phyloP scores from a whole-genome alignment of 2,113 vertebrate genomes.

The Mionectes macconnelli region DNA sequence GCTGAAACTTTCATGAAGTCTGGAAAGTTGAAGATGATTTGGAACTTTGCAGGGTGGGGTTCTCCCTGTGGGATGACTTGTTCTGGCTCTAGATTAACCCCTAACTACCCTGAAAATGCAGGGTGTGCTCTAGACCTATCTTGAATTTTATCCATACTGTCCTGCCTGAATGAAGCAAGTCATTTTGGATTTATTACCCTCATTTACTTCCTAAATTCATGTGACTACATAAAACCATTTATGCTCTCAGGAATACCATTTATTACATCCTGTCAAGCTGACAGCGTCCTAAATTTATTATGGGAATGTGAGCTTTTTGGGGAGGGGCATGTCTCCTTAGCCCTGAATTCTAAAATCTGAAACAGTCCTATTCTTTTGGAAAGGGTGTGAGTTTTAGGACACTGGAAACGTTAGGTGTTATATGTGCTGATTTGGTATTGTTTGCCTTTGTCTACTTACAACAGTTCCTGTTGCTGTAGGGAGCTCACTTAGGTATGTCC shows the following conservation, averaged over 20 bases:
- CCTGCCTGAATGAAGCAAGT: background rate
- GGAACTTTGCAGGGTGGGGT: background rate
- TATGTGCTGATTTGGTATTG: background rate
- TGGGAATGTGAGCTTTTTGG: background rate
- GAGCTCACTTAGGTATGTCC: background rate
- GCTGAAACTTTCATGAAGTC: background rate
- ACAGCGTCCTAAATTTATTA: background rate
- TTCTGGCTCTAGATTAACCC: background rate
- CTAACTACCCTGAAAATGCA: background rate
- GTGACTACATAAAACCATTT: background rate
- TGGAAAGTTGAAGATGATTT: background rate
- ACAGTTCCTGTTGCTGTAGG: background rate
- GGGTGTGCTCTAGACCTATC: background rate
- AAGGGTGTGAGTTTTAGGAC: background rate
- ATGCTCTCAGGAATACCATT: background rate
- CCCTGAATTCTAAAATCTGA: background rate
- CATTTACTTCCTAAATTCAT: background rate
- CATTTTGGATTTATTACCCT: background rate
- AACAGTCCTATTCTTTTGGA: background rate
- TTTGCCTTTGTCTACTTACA: background rate
- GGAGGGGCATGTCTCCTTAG: accelerated
- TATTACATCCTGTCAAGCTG: background rate
- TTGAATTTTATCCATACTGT: background rate
- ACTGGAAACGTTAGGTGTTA: background rate
- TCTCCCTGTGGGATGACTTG: background rate